Evolutionary conservation across 2,797 vertebrate genomes (phyloP), one percentile per base, ranked within the genome.

Genomic region (Enteromius argenteus): DNA sequence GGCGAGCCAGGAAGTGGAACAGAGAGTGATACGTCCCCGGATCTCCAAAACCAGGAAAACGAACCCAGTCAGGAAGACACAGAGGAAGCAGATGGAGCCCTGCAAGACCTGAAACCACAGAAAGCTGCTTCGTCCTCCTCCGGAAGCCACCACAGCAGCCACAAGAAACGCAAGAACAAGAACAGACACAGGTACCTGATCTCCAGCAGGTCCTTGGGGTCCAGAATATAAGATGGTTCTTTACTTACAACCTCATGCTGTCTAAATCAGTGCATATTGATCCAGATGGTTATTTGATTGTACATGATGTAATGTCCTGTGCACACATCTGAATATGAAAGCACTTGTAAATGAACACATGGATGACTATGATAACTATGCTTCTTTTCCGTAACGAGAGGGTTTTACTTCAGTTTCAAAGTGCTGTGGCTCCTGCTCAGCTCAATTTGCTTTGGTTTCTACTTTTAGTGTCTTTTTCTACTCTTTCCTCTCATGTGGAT

Each of bases 91-190:
- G 98, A 99, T 75, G 97, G 97, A 0, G 94, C 97, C 0, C 92
- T 99, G 89, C 97, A 98, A 91, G 97, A 97, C 88, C 95, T 99
- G 86, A 99, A 99, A 82, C 97, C 98, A 35, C 98, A 99, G 92
- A 99, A 99, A 91, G 97, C 97, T 0, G 97, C 97, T 35, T 97
- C 98, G 1, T 98, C 98, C 1, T 98, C 97, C 73, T 97, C 97
- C 1, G 94, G 97, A 86, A 96, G 97, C 87, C 98, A 99, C 89
- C 98, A 99, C 83, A 97, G 96, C 88, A 98, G 97, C 94, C 98
- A 99, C 94, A 99, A 99, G 95, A 99, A 99, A 90, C 90, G 98
- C 91, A 99, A 99, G 96, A 99, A 98, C 93, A 99, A 99, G 95
- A 99, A 99, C 91, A 94, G 98, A 90, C 98, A 99, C 96, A 99